These are phyloP conservation scores for Leptinotarsa juncta DNA, from an alignment of 2,888 invertebrate genomes.

Conservation along the genomic window DNA sequence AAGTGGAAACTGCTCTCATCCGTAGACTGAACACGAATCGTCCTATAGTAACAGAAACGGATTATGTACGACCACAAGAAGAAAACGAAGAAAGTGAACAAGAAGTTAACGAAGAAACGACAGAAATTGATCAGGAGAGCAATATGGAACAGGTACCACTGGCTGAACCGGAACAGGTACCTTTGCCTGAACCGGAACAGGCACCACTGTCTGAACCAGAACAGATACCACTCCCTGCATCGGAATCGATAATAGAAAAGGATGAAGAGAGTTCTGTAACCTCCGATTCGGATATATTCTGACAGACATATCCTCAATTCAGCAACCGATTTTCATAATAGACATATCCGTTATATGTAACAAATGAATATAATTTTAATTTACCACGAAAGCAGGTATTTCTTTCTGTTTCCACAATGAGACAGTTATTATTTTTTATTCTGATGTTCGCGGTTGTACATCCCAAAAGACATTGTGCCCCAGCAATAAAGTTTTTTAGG, in stretches of 20 bases:
- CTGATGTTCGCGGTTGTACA: neutral
- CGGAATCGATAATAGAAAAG: constrained; percentile 4
- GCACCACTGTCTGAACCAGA: neutral
- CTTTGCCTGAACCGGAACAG: neutral
- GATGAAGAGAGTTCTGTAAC: constrained; percentile 10
- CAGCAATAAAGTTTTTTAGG: constrained; percentile 23
- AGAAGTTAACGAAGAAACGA: neutral
- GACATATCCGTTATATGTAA: constrained; percentile 18
- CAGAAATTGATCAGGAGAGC: neutral
- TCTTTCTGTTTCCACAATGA: neutral
- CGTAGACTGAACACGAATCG: constrained; percentile 37
- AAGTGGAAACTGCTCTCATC: constrained; percentile 35
- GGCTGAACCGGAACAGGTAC: neutral
- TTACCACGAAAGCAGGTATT: neutral
- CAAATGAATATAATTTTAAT: constrained; percentile 28
- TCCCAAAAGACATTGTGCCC: constrained; percentile 25
- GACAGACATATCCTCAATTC: constrained; percentile 33
- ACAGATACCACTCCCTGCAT: neutral
- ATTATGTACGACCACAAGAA: constrained; percentile 37
- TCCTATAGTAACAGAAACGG: constrained; percentile 39
- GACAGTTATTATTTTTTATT: neutral
- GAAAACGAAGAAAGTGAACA: neutral
- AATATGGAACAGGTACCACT: neutral
- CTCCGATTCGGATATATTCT: constrained; percentile 21
- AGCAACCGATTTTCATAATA: neutral